Percentiles rank a stretch among this genome's conserved stretches.
phyloP scores from a whole-genome alignment of 2,888 invertebrate species.

The Charanyca ferruginea region DNA sequence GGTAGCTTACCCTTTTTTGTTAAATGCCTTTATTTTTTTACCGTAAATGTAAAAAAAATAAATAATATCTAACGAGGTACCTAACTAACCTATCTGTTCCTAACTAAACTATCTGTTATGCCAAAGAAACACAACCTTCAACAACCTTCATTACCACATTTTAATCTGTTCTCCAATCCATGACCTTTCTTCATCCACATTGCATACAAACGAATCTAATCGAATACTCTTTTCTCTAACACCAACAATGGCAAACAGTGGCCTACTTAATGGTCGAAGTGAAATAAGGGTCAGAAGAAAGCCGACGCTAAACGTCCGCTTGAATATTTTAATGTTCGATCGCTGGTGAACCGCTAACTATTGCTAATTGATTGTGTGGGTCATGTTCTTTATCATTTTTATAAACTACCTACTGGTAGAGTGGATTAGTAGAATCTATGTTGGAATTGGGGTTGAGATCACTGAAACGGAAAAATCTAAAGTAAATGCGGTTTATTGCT shows the following conservation, averaged over 20 bases:
- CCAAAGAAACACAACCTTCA: neutral
- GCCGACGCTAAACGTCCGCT: conserved; percentile 34
- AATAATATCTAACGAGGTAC: too few species aligned
- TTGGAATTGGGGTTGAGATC: neutral
- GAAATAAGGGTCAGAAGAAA: conserved; percentile 71
- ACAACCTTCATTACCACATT: neutral
- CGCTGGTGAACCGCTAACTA: conserved; percentile 31
- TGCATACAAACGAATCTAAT: conserved; percentile 30
- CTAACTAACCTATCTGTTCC: too few species aligned
- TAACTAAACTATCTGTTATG: neutral
- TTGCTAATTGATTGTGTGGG: neutral
- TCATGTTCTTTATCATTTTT: neutral
- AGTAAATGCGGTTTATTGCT: too few species aligned
- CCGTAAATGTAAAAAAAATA: too few species aligned
- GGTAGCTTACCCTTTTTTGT: too few species aligned
- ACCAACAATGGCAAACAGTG: conserved; percentile 47
- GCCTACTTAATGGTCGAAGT: conserved; percentile 59
- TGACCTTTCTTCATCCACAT: conserved; percentile 15
- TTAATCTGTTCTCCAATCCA: neutral
- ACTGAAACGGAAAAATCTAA: neutral
- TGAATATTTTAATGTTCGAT: conserved; percentile 55
- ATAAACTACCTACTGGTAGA: too few species aligned
- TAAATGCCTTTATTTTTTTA: too few species aligned
- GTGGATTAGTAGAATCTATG: neutral
- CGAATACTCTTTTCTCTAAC: conserved; percentile 32